These are phyloP conservation scores for Synergus japonicus DNA, from an alignment of 2,888 invertebrate genomes.

Conservation along the genomic window DNA sequence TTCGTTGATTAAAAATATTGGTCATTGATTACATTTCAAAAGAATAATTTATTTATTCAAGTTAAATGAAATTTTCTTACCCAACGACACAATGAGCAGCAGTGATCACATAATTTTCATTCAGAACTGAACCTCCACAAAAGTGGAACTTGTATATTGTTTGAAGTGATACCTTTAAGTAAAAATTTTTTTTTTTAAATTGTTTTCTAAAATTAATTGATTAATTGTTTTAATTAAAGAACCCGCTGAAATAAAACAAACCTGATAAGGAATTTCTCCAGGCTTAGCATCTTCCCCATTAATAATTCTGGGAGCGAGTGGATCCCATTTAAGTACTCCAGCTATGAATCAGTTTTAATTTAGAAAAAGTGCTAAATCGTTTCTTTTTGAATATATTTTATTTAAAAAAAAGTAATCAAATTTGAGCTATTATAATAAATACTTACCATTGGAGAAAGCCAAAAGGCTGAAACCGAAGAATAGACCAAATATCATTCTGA, in stretches of 20 bases:
- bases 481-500: not conserved
- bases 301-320: slow-evolving; percentile 50
- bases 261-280: slow-evolving; percentile 69
- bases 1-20: too few species aligned
- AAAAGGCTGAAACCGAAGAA: not conserved
- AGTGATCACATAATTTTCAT: slow-evolving; percentile 23
- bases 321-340: not conserved
- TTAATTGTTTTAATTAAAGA: not conserved
- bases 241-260: slow-evolving; percentile 43
- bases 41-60: not conserved
- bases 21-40: not conserved
- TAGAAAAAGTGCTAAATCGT: too few species aligned
- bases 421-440: not conserved
- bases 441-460: slow-evolving; percentile 7
- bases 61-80: slow-evolving; percentile 45
- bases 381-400: too few species aligned
- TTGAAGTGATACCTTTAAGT: slow-evolving; percentile 40
- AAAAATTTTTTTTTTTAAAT: not conserved
- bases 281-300: slow-evolving; percentile 59
- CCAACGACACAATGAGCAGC: slow-evolving; percentile 67
- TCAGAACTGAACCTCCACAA: slow-evolving; percentile 16
- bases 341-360: not conserved
- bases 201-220: not conserved
- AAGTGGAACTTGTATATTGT: slow-evolving; percentile 11
- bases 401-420: too few species aligned